A percentile compares a stretch with the other conserved stretches of the same genome.
Conservation (phyloP, 2,113 vertebrate species). For the Ammospiza nelsoni region DNA sequence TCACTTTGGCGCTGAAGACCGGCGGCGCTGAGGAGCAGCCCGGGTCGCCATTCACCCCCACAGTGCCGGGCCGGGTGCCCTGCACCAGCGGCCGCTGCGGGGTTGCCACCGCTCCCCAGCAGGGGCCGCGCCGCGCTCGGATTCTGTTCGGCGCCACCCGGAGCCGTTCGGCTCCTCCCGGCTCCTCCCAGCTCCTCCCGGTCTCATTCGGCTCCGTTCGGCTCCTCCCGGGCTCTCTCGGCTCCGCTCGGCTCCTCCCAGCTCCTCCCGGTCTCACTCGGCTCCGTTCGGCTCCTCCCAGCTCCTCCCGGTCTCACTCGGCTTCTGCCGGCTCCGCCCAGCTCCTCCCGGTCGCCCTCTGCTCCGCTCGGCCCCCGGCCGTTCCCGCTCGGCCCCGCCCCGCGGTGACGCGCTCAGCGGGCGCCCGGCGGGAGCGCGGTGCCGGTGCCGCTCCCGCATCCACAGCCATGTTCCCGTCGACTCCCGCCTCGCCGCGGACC, state of each 20-base stretch:
- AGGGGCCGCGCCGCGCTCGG: neutral
- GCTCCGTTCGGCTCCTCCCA: neutral
- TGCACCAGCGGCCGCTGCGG: rapidly evolving
- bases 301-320: neutral
- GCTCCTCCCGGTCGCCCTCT: neutral
- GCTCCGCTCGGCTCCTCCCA: neutral
- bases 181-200: too few species aligned
- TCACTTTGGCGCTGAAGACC: neutral
- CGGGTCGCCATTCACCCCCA: rapidly evolving
- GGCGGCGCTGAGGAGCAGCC: rapidly evolving
- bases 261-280: too few species aligned
- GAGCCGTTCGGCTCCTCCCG: neutral
- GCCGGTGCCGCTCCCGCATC: rapidly evolving
- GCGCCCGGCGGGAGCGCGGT: neutral
- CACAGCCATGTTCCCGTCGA: slow-evolving; percentile 59
- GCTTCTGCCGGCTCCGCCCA: too few species aligned
- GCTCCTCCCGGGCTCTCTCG: neutral
- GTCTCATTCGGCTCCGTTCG: too few species aligned
- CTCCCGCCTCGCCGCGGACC: slow-evolving; percentile 65
- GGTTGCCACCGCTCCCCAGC: too few species aligned
- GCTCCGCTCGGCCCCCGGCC: neutral
- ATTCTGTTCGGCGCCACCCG: neutral
- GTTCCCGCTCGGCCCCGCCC: neutral
- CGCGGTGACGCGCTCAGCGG: neutral
- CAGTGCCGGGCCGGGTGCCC: rapidly evolving